Evolutionary conservation across 2,113 vertebrate genomes (phyloP).

Genomic region (Hippocampus comes): DNA sequence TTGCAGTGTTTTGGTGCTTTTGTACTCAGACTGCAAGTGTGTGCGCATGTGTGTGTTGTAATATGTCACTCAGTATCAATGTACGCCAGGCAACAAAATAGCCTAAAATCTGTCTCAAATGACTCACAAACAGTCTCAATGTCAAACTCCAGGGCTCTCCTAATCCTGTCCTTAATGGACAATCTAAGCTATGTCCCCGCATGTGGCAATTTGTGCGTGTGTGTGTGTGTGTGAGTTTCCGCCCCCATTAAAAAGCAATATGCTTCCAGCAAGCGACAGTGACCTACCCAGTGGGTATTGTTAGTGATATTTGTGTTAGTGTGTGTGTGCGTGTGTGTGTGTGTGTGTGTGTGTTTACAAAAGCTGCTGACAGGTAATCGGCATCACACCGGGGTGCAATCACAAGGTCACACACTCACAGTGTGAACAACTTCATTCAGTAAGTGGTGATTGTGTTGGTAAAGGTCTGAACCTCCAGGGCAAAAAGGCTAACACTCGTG

Average conservation of each 20-base stretch:
- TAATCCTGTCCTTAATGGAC: conserved; percentile 58
- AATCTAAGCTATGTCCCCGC: conserved; percentile 35
- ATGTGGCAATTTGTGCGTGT: conserved; percentile 36
- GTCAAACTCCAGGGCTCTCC: conserved; percentile 42
- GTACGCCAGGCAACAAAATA: conserved; percentile 24
- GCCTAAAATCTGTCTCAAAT: conserved; percentile 42
- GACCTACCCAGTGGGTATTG: conserved; percentile 54
- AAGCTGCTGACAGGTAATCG: conserved; percentile 76
- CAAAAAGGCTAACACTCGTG: conserved; percentile 12
- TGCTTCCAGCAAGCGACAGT: conserved; percentile 42
- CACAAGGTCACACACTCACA: conserved; percentile 43
- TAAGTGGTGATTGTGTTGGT: conserved; percentile 51
- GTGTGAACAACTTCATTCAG: conserved; percentile 38
- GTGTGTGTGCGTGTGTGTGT: conserved; percentile 16
- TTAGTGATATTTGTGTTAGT: conserved; percentile 28
- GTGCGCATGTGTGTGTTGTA: not conserved
- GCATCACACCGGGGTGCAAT: conserved; percentile 61
- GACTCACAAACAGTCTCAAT: conserved; percentile 50
- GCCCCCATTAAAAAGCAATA: conserved; percentile 49
- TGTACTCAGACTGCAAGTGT: not conserved
- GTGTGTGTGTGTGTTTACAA: conserved; percentile 36
- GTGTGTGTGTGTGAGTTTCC: conserved; percentile 11
- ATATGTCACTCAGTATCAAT: conserved; percentile 22
- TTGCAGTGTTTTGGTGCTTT: conserved; percentile 20
- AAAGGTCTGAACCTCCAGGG: conserved; percentile 40